Base-by-base conservation (phyloP, 2,113 vertebrate species). In the Alosa alosa region DNA sequence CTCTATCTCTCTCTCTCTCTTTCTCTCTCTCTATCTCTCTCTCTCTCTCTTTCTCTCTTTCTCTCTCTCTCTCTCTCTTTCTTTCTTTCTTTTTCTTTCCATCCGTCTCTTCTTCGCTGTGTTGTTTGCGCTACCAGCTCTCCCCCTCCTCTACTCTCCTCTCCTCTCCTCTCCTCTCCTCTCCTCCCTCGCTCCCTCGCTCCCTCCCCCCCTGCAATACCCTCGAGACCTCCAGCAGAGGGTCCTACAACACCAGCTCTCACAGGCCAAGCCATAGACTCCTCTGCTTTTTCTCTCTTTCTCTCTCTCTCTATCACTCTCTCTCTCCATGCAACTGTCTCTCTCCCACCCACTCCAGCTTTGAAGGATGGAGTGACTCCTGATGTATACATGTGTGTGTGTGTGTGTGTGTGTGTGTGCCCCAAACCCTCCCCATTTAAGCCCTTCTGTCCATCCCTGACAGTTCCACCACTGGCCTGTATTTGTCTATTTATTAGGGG, bases 201-300 rank as follows among this genome's bases (percentile, higher is more conserved):
- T 94, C 82, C 17, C 50, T n/a, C n/a, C 39, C 49, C 5, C 22
- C 52, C 36, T 95, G 94, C 90, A 94, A 94, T 95, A 94, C 94
- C 94, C 90, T 84, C 57, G 93, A 92, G 94, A 94, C 89, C 87
- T 93, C 94, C 95, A 95, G 91, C 92, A 95, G 94, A 94, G 95
- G 94, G 90, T 94, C 94, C 94, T 93, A 93, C 92, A 93, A 93
- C 92, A 94, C 91, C 93, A 91, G 91, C 88, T 92, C 89, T 94
- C 82, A 47, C 49, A 85, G 46, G 25, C 50, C 1, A 25, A 31
- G n/a, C 72, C 45, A 49, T 83, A 11, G 25, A 72, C 75, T 49
- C 82, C 64, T 64, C 57, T n/a, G 20, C 22, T n/a, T 20, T n/a
- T 9, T 60, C 57, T 6, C 22, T 7, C 17, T 55, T 18, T 55